Evolutionary conservation across 2,888 invertebrate species (phyloP).

Genomic region (Ormyrus pomaceus): DNA sequence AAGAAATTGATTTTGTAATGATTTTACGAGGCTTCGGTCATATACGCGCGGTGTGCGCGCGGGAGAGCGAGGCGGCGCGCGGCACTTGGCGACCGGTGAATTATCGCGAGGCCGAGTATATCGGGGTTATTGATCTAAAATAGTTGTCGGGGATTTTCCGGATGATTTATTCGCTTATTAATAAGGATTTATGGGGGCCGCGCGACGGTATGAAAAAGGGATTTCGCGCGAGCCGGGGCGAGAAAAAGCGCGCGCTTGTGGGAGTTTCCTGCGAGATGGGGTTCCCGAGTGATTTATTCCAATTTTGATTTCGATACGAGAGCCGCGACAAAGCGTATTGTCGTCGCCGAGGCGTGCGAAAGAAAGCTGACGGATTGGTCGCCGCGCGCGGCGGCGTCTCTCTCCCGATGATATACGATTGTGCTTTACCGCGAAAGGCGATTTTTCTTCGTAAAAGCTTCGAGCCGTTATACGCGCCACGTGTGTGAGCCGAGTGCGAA

Average conservation of each 20-base stretch:
- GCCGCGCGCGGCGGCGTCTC: no score
- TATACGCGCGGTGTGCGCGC: neutral
- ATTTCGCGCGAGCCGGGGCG: neutral
- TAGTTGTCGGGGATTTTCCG: slow-evolving; percentile 25
- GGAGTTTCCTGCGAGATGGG: neutral
- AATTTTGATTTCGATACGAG: slow-evolving; percentile 12
- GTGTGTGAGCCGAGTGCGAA: no score
- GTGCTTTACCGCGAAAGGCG: neutral
- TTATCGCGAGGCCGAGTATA: slow-evolving; percentile 25
- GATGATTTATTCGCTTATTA: slow-evolving; percentile 54
- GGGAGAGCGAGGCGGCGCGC: no score
- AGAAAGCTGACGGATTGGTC: slow-evolving; percentile 2
- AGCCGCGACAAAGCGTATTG: neutral
- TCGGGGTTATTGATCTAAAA: slow-evolving; percentile 41
- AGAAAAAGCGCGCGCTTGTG: slow-evolving; percentile 1
- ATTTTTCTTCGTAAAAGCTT: neutral
- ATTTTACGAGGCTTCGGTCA: slow-evolving; percentile 38
- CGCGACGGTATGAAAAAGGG: slow-evolving; percentile 17
- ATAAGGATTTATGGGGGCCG: slow-evolving; percentile 42
- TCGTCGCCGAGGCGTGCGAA: neutral
- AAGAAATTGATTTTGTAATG: slow-evolving; percentile 52
- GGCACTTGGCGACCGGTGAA: slow-evolving; percentile 11
- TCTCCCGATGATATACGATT: slow-evolving; percentile 5
- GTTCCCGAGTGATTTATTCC: slow-evolving; percentile 15
- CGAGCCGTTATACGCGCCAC: neutral